Conservation (phyloP, 2,888 invertebrate genomes). For the Nomada ferruginata region DNA sequence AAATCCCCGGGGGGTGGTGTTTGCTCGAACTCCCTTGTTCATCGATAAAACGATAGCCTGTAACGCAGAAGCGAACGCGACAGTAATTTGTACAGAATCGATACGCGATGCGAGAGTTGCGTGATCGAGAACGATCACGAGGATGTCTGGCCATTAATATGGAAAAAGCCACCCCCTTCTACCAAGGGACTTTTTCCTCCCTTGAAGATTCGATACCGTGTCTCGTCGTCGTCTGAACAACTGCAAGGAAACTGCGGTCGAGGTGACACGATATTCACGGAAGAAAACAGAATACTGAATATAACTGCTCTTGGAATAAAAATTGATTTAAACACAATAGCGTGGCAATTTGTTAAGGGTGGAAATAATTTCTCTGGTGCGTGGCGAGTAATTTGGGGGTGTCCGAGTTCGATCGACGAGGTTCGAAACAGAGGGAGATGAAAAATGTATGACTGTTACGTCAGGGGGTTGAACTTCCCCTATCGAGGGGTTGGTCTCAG, state of each 20-base stretch:
- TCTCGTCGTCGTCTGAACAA: background rate
- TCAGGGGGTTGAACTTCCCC: too few relatives aligned
- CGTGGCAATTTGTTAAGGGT: background rate
- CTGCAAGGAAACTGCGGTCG: too few relatives aligned
- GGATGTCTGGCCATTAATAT: background rate
- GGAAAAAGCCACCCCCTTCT: background rate
- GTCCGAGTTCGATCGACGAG: too few relatives aligned
- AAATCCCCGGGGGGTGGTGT: background rate
- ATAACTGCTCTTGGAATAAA: too few relatives aligned
- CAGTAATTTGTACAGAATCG: background rate
- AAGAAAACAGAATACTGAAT: too few relatives aligned
- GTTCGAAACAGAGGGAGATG: too few relatives aligned
- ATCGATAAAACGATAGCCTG: conserved; percentile 9
- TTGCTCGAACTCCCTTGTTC: conserved; percentile 5
- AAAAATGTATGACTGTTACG: too few relatives aligned
- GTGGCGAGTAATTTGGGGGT: too few relatives aligned
- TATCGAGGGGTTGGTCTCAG: too few relatives aligned
- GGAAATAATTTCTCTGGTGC: too few relatives aligned
- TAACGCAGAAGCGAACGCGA: background rate
- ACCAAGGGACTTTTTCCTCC: too few relatives aligned
- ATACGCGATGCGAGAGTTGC: background rate
- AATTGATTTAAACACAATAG: too few relatives aligned
- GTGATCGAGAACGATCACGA: background rate
- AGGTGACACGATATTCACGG: background rate
- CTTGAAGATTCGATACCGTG: background rate